Conservation (phyloP, 2,113 vertebrate species). For the Corythornis cristatus region DNA sequence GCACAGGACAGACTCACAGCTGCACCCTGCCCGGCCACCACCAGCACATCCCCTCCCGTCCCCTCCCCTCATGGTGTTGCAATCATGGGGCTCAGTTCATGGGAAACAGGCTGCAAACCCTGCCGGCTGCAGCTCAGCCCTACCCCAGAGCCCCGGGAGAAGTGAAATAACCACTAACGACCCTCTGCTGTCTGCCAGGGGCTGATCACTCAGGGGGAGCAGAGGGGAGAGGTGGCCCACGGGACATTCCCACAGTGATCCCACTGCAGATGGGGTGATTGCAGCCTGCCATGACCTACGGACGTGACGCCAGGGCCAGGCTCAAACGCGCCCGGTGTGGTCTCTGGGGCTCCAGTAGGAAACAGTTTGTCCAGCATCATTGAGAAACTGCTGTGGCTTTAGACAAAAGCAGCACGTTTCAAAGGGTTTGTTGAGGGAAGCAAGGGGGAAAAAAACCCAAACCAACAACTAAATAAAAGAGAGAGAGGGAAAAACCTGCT, state of each 20-base stretch:
- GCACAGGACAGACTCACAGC: not conserved
- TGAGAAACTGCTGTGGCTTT: not conserved
- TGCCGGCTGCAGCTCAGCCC: not conserved
- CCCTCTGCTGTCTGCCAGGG: not conserved
- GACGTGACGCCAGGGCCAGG: not conserved
- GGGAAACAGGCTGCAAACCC: conserved; percentile 10
- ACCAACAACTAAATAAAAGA: not conserved
- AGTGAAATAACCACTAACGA: not conserved
- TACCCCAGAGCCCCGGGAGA: not conserved
- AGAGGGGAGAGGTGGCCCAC: rapidly evolving
- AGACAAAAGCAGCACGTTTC: not conserved
- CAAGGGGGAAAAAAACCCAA: no score
- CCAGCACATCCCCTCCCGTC: not conserved
- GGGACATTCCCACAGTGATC: not conserved
- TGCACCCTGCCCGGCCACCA: not conserved
- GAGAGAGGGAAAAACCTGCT: rapidly evolving
- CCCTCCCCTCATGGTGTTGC: conserved; percentile 39
- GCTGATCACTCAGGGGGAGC: not conserved
- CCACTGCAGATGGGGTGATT: not conserved
- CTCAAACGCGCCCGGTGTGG: not conserved
- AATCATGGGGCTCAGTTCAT: not conserved
- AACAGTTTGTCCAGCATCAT: not conserved
- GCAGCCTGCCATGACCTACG: not conserved
- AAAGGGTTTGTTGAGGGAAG: not conserved
- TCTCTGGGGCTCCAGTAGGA: not conserved